Conservation (phyloP, 2,797 vertebrate species). For the Anguilla megastoma region DNA sequence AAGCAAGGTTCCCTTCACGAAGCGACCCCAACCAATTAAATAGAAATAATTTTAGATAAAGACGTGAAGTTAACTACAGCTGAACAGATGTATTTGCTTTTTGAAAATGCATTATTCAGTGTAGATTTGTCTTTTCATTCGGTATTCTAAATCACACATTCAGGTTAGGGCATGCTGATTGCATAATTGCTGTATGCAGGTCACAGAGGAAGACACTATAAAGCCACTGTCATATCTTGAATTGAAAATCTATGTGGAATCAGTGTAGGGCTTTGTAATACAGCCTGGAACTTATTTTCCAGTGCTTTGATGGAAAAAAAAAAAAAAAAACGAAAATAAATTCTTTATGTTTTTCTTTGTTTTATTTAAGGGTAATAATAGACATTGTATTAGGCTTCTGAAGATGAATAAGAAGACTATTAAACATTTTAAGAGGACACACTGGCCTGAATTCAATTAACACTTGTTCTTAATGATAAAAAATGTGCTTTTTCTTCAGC, state of each 20-base stretch:
- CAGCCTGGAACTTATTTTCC: not conserved
- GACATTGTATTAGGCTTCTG: not conserved
- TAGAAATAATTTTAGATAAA: not conserved
- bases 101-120: not conserved
- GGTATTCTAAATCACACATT: not conserved
- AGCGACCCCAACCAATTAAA: not conserved
- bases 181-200: not conserved
- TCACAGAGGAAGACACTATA: not conserved
- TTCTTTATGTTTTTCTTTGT: not conserved
- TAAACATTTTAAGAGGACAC: not conserved
- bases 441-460: not conserved
- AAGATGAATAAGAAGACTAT: not conserved
- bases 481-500: not conserved
- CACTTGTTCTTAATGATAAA: not conserved
- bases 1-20: not conserved
- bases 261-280: not conserved
- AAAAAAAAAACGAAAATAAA: not conserved
- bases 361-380: not conserved
- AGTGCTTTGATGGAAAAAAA: not conserved
- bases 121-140: slow-evolving; percentile 5
- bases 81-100: not conserved
- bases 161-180: not conserved
- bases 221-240: slow-evolving; percentile 8
- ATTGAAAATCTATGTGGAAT: slow-evolving; percentile 13
- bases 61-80: not conserved